Conservation (phyloP, 2,888 invertebrate genomes). For the Micoletzkya japonica region DNA sequence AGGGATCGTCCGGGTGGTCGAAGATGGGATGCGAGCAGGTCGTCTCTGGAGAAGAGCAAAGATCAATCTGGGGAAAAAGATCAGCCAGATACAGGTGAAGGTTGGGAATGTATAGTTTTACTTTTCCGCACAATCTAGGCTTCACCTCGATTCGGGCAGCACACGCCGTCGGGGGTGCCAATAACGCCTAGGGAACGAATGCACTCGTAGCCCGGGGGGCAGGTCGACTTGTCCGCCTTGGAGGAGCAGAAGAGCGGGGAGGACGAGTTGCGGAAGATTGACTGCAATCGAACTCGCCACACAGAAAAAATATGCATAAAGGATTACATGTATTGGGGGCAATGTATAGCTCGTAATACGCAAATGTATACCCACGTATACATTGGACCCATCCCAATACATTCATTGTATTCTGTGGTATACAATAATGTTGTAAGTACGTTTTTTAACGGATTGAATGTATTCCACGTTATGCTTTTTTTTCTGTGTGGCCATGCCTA, state of each 20-base stretch:
- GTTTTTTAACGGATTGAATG: too few relatives aligned
- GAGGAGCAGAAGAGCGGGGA: constrained; percentile 20
- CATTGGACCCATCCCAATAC: too few relatives aligned
- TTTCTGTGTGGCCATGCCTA: too few relatives aligned
- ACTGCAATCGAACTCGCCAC: constrained; percentile 1
- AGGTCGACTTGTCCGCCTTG: background rate
- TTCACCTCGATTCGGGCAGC: constrained; percentile 11
- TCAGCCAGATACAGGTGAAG: too few relatives aligned
- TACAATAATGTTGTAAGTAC: too few relatives aligned
- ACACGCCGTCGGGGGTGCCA: constrained; percentile 12
- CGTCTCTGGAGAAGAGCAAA: background rate
- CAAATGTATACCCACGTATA: too few relatives aligned
- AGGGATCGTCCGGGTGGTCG: constrained; percentile 6
- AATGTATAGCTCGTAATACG: too few relatives aligned
- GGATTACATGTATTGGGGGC: too few relatives aligned
- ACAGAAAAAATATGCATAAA: background rate
- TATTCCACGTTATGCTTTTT: too few relatives aligned
- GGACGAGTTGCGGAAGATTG: constrained; percentile 17
- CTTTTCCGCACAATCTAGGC: too few relatives aligned
- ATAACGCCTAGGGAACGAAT: constrained; percentile 19
- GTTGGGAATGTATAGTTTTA: too few relatives aligned
- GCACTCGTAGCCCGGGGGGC: constrained; percentile 18
- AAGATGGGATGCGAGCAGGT: constrained; percentile 12
- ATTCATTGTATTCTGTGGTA: too few relatives aligned
- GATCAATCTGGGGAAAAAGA: background rate